Base-by-base conservation (phyloP, 2,797 vertebrate species). In the Furcifer pardalis region DNA sequence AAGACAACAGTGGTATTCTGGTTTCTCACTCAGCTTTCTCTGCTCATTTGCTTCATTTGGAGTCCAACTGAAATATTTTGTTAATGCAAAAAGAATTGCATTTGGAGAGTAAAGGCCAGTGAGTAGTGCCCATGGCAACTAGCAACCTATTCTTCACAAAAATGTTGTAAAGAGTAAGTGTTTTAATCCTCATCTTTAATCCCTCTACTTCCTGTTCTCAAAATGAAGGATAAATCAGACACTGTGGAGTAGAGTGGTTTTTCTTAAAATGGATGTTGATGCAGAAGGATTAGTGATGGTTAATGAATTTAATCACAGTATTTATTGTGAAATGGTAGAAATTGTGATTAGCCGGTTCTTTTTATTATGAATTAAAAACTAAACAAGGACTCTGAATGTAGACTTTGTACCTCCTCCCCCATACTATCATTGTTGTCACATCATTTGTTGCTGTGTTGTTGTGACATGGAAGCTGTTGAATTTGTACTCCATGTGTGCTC, bases 131-230 rank as follows among this genome's bases (percentile, higher is more conserved):
- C 89, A 95, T 95, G 91, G 93, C 91, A 96, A 96, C 95, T 88
- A 91, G 91, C 88, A 95, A 96, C 94, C 94, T 92, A 94, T 95
- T 95, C 79, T 88, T 83, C 85, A 93, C 91, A 93, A 90, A 96
- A 96, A 94, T 92, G 84, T 79, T 84, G 89, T 89, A 89, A 94
- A 93, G 89, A 95, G 93, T 94, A 95, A 96, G 92, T 95, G 93
- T 95, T 96, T 95, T 96, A 96, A 96, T 96, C 95, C 91, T 91
- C 90, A 94, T 74, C 90, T 93, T 95, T 96, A 96, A 96, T 97
- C 94, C 91, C 82, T 94, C 95, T 93, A 92, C 92, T 97, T 96
- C 96, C 95, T 95, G 92, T 95, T 95, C 94, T 95, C 89, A 87
- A 94, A 96, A 95, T 95, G 89, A 96, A 96, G 94, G 96, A 95